Conservation (phyloP, 2,888 invertebrate genomes). For the Pristionchus maxplancki region DNA sequence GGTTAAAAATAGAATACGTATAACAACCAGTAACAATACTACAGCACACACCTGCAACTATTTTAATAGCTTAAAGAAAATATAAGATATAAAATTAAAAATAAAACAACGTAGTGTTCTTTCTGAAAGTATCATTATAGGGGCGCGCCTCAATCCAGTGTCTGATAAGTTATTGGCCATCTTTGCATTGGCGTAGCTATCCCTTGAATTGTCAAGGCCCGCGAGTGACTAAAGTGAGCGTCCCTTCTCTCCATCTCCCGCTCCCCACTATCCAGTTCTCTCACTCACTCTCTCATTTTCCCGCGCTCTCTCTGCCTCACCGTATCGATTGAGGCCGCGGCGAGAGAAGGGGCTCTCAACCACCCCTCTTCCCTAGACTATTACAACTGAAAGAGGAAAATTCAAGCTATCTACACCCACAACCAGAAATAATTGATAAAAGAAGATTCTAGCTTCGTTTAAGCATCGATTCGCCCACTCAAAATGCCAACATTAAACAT, state of each 20-base stretch:
- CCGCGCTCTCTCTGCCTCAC: background rate
- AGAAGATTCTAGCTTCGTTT: background rate
- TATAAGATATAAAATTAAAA: background rate
- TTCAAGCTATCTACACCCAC: slow-evolving; percentile 28
- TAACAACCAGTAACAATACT: background rate
- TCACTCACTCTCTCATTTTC: slow-evolving; percentile 9
- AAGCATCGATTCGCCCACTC: background rate
- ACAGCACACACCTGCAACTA: background rate
- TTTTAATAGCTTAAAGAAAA: background rate
- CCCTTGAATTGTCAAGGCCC: slow-evolving; percentile 21
- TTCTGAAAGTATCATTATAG: slow-evolving; percentile 7
- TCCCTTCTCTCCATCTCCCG: slow-evolving; percentile 9
- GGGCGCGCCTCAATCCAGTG: background rate
- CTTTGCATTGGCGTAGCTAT: background rate
- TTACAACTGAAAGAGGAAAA: slow-evolving; percentile 31
- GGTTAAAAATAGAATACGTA: background rate
- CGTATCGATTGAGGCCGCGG: slow-evolving; percentile 48
- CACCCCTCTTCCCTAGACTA: background rate
- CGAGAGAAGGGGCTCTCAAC: slow-evolving; percentile 19
- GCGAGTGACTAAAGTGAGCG: slow-evolving; percentile 42
- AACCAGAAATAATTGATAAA: slow-evolving; percentile 11
- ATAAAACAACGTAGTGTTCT: background rate
- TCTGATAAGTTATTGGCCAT: background rate
- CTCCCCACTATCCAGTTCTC: slow-evolving; percentile 43
- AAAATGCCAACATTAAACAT: background rate